These are phyloP conservation scores for Drosophila lacteicornis DNA, from an alignment of 1,140 invertebrate genomes.

Conservation along the genomic window DNA sequence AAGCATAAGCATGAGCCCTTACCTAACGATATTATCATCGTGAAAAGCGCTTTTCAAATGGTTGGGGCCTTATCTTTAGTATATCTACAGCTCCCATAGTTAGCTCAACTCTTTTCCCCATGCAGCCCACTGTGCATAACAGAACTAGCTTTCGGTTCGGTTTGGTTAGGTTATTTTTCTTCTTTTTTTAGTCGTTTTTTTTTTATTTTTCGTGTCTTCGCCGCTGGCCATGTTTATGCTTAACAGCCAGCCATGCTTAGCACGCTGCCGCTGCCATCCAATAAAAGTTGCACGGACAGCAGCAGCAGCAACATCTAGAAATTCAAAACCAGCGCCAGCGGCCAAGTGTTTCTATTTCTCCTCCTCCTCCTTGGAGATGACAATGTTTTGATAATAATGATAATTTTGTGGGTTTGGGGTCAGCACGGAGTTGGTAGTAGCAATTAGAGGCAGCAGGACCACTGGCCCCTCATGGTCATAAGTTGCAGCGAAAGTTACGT, in stretches of 20 bases:
- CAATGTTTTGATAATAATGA: constrained; percentile 68
- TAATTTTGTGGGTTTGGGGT: constrained; percentile 58
- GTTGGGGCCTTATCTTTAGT: constrained; percentile 18
- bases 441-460: constrained; percentile 32
- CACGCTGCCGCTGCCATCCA: constrained; percentile 55
- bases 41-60: constrained; percentile 43
- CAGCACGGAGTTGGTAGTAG: constrained; percentile 32
- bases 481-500: constrained; percentile 64
- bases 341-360: constrained; percentile 46
- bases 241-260: constrained; percentile 71
- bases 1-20: constrained; percentile 33
- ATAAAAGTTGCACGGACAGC: constrained; percentile 60
- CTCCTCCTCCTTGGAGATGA: constrained; percentile 38
- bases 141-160: constrained; percentile 63
- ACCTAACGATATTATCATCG: constrained; percentile 65
- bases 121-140: constrained; percentile 71
- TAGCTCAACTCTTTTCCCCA: constrained; percentile 27
- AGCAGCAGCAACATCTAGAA: constrained; percentile 44
- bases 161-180: constrained; percentile 24
- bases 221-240: constrained; percentile 67
- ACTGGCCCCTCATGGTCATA: constrained; percentile 22
- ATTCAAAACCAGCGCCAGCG: constrained; percentile 65
- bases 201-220: constrained; percentile 37
- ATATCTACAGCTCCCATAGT: constrained; percentile 49
- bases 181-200: constrained; percentile 10